Evolutionary conservation across 2,797 vertebrate genomes (phyloP).

Genomic region (Epinephelus awoara): DNA sequence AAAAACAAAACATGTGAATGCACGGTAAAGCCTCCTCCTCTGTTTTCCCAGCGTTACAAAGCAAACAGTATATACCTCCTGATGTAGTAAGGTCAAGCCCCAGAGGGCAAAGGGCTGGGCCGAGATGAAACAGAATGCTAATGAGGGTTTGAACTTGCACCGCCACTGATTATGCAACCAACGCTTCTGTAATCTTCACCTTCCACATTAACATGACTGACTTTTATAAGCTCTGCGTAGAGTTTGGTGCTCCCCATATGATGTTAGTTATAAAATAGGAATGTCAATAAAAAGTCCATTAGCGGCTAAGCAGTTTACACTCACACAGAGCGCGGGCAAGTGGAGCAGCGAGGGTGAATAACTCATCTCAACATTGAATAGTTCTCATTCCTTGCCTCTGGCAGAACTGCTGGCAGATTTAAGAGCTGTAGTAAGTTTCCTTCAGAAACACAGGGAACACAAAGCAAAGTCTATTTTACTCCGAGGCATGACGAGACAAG

Average conservation of each 20-base stretch:
- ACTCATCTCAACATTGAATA: slow-evolving; percentile 40
- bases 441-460: slow-evolving; percentile 24
- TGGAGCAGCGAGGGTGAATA: slow-evolving; percentile 10
- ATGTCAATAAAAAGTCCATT: slow-evolving; percentile 72
- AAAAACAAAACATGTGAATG: slow-evolving; percentile 42
- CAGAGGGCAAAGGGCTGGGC: slow-evolving; percentile 23
- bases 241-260: slow-evolving; percentile 12
- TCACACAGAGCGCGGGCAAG: slow-evolving; percentile 1
- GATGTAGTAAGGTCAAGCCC: slow-evolving; percentile 35
- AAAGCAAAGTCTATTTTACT: slow-evolving; percentile 11
- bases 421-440: slow-evolving; percentile 25
- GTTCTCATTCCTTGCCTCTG: slow-evolving; percentile 51
- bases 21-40: slow-evolving; percentile 15
- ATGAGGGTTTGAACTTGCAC: slow-evolving; percentile 40
- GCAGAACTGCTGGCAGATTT: slow-evolving; percentile 40
- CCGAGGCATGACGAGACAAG: slow-evolving; percentile 52
- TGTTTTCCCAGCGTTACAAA: slow-evolving; percentile 33
- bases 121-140: slow-evolving; percentile 53
- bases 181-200: slow-evolving; percentile 48
- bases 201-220: slow-evolving; percentile 38
- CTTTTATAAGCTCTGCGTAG: slow-evolving; percentile 26
- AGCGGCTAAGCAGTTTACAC: slow-evolving; percentile 39
- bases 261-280: slow-evolving; percentile 49
- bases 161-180: slow-evolving; percentile 53
- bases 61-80: slow-evolving; percentile 24